These are phyloP conservation scores for Leptinotarsa rubiginosa DNA, from an alignment of 2,888 invertebrate genomes.

Conservation along the genomic window DNA sequence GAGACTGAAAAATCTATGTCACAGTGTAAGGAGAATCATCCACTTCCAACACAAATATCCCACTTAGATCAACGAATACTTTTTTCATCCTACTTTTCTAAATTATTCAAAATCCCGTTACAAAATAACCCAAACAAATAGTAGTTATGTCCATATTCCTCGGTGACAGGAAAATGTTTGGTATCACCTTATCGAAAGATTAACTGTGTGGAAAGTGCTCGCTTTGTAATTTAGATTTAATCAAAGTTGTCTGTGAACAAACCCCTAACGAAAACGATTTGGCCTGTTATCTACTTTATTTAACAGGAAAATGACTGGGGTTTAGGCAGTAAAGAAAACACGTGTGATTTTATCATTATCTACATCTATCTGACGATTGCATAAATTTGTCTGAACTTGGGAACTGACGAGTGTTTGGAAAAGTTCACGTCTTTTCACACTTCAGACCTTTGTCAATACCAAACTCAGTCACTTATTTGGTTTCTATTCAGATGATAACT, in stretches of 20 bases:
- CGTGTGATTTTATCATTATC: neutral
- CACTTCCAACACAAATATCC: too few species aligned
- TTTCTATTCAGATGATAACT: too few species aligned
- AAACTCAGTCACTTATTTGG: too few species aligned
- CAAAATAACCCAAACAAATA: too few species aligned
- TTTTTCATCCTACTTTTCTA: too few species aligned
- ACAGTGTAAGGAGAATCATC: too few species aligned
- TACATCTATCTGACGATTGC: neutral
- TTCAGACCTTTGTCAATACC: neutral
- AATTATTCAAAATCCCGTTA: too few species aligned
- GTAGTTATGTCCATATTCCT: too few species aligned
- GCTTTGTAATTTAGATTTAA: slow-evolving; percentile 11
- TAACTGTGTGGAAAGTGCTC: slow-evolving; percentile 5
- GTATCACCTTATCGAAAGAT: neutral
- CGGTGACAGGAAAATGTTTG: neutral
- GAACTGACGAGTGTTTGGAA: neutral
- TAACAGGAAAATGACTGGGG: slow-evolving; percentile 11
- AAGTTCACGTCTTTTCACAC: neutral
- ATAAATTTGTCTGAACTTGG: neutral
- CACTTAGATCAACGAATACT: too few species aligned
- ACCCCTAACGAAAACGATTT: slow-evolving; percentile 3
- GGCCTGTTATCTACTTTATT: neutral
- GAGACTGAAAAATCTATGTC: too few species aligned
- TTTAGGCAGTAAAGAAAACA: neutral
- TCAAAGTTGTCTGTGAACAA: slow-evolving; percentile 8